These are phyloP conservation scores for Odontesthes bonariensis DNA, from an alignment of 2,113 vertebrate genomes.

Conservation along the genomic window DNA sequence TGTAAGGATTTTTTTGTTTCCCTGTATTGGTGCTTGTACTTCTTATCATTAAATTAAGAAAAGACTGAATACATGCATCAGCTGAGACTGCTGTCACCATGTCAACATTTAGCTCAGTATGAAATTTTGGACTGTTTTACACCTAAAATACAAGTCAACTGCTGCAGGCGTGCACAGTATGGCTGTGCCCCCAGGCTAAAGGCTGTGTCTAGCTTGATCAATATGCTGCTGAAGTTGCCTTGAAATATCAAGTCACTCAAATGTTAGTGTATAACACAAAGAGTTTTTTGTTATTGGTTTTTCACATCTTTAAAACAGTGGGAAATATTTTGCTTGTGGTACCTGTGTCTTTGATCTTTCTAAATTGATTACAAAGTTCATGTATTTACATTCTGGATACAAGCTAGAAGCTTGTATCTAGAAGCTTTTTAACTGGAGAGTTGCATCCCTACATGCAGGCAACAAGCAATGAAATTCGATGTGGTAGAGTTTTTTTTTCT, in stretches of 20 bases:
- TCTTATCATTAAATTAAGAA: slow-evolving; percentile 1
- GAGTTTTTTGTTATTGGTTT: too few species aligned
- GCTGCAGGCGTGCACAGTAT: not conserved
- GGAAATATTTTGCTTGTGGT: too few species aligned
- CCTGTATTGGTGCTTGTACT: not conserved
- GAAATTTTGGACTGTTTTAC: not conserved
- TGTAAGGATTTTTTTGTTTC: not conserved
- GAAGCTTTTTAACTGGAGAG: too few species aligned
- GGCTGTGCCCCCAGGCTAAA: slow-evolving; percentile 2
- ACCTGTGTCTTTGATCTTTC: too few species aligned
- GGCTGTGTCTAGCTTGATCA: not conserved
- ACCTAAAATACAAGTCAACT: slow-evolving; percentile 6
- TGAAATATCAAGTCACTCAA: slow-evolving; percentile 2
- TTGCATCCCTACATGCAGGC: too few species aligned
- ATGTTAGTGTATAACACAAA: not conserved
- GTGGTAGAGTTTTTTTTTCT: too few species aligned
- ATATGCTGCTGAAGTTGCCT: not conserved
- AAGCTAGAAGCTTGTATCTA: too few species aligned
- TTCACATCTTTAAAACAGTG: too few species aligned
- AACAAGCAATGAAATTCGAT: too few species aligned
- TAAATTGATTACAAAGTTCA: too few species aligned
- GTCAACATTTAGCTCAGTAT: slow-evolving; percentile 28
- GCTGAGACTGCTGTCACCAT: not conserved
- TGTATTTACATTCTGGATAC: too few species aligned
- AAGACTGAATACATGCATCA: slow-evolving; percentile 16